These are phyloP conservation scores for Falco naumanni DNA, from an alignment of 2,797 vertebrate genomes.

Conservation along the genomic window DNA sequence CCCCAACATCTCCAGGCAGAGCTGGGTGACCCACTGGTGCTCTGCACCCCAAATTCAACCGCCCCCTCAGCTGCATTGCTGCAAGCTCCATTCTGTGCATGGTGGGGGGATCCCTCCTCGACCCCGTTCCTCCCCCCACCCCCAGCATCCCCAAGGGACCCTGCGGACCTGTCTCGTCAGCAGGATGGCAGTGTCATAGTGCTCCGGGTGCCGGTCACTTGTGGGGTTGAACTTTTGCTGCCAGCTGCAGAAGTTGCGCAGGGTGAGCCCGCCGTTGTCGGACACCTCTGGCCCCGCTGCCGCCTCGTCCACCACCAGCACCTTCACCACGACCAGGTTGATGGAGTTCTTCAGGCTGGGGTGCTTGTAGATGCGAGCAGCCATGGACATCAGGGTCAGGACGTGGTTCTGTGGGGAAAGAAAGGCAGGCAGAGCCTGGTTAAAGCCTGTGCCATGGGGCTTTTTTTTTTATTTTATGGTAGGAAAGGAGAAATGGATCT, in stretches of 20 bases:
- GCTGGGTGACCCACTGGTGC: neutral
- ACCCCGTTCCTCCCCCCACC: neutral
- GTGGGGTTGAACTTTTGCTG: conserved; percentile 89
- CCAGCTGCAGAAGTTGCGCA: conserved; percentile 96
- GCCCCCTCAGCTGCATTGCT: rapidly evolving
- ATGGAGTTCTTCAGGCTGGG: conserved; percentile 93
- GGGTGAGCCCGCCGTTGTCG: conserved; percentile 87
- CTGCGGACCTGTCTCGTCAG: conserved; percentile 91
- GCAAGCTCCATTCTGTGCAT: rapidly evolving
- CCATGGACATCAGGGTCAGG: conserved; percentile 91
- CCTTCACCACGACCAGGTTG: conserved; percentile 90
- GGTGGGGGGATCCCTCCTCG: neutral
- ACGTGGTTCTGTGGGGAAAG: conserved; percentile 84
- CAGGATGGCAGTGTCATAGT: conserved; percentile 94
- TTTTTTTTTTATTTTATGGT: neutral
- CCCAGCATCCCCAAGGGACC: neutral
- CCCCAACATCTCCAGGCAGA: neutral
- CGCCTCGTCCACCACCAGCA: conserved; percentile 89
- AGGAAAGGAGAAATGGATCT: neutral
- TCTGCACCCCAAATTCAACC: neutral
- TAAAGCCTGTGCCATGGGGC: rapidly evolving
- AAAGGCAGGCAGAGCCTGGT: neutral
- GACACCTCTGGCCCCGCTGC: conserved; percentile 86
- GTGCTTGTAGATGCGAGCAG: conserved; percentile 90
- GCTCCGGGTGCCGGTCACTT: conserved; percentile 90